Evolutionary conservation across 2,888 invertebrate genomes (phyloP), one percentile per base, ranked within the genome.

Genomic region (Artemia sp.): DNA sequence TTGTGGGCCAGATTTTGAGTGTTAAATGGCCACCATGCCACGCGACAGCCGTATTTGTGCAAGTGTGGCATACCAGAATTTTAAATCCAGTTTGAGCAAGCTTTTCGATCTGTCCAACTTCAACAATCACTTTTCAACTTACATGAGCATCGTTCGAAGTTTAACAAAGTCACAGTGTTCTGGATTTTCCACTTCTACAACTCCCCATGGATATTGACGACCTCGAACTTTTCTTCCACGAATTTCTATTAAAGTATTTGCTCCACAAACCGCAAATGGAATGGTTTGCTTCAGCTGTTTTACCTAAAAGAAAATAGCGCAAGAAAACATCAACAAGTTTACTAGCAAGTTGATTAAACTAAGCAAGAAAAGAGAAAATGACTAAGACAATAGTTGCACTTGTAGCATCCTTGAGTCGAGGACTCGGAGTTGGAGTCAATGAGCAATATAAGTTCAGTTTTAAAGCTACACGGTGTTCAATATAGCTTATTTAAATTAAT

Each of bases 111-210:
- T 6, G 6, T 38, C 6, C 2, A 38, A 38, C 5, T 38, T 38
- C 5, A 38, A 5, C 3, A 38, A 38, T 38, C 38, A 38, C 38
- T 38, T 38, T 6, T 10, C n/a, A 51, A 78, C 82, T 82, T 75
- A 89, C 90, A 95, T 93, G 58, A 96, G 84, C 94, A 96, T 94
- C 12, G 94, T 93, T 74, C 96, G 82, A 72, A 97, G 84, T 79
- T 95, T 96, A 76, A 95, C 93, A 78, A 96, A 97, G 82, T 97
- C 96, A 81, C 95, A 95, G 78, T 96, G 96, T 67, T 95, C 94
- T 0, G 95, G 93, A 83, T 96, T 96, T 80, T 97, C 96, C 12
- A 96, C 94, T 81, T 96, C 96, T 10, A 96, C 94, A 2, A 96
- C 94, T 58, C 96, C 96, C 96, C 96, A 97, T 0, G 96, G 95